Percentiles rank a stretch among this genome's conserved stretches.
phyloP scores from a whole-genome alignment of 2,888 invertebrate species.

The Brachyopa scutellaris region DNA sequence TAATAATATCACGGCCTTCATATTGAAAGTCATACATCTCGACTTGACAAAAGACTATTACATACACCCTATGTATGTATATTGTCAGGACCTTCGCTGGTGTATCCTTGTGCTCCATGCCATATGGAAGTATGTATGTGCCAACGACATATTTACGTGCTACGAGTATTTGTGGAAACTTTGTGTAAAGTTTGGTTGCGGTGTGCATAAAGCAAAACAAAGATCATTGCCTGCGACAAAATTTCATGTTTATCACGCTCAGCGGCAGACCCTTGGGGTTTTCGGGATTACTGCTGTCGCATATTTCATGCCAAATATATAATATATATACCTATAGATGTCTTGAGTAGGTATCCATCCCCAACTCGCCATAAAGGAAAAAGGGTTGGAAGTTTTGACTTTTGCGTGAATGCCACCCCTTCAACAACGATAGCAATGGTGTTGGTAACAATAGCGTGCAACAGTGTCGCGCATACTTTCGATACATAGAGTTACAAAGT shows the following conservation, averaged over 20 bases:
- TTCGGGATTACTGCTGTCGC: slow-evolving; percentile 67
- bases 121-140: neutral
- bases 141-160: slow-evolving; percentile 36
- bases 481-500: slow-evolving; percentile 61
- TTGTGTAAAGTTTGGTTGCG: slow-evolving; percentile 61
- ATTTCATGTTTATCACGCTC: slow-evolving; percentile 72
- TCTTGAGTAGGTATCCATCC: slow-evolving; percentile 23
- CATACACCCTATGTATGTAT: slow-evolving; percentile 16
- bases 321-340: slow-evolving; percentile 19
- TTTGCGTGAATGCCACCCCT: slow-evolving; percentile 49
- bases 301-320: slow-evolving; percentile 68
- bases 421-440: slow-evolving; percentile 12
- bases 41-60: slow-evolving; percentile 26
- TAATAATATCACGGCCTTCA: slow-evolving; percentile 62
- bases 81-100: slow-evolving; percentile 22
- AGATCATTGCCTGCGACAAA: slow-evolving; percentile 58
- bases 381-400: slow-evolving; percentile 68
- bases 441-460: slow-evolving; percentile 62
- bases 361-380: neutral
- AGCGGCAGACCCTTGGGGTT: slow-evolving; percentile 71
- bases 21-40: slow-evolving; percentile 65
- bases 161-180: slow-evolving; percentile 42
- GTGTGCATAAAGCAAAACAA: slow-evolving; percentile 71
- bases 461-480: slow-evolving; percentile 69
- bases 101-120: slow-evolving; percentile 5